Conservation (phyloP, 1,140 invertebrate genomes). For the Conus ventricosus region DNA sequence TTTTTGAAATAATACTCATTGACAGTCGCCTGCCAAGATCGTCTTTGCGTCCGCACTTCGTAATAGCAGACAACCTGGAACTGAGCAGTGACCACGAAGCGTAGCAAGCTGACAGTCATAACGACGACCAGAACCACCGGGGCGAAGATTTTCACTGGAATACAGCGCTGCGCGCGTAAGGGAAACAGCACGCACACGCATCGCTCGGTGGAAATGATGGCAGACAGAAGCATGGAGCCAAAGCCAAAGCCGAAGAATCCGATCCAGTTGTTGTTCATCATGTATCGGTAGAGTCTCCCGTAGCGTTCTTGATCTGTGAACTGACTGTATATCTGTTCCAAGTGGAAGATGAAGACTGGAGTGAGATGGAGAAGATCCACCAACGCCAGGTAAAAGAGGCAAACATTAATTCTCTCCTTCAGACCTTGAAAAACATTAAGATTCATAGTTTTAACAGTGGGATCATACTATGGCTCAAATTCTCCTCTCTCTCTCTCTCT, state of each 20-base stretch:
- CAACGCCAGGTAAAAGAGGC: neutral
- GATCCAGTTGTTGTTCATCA: slow-evolving; percentile 25
- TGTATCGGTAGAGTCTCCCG: neutral
- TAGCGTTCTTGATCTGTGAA: neutral
- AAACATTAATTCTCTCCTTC: slow-evolving; percentile 17
- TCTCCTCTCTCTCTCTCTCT: too few relatives aligned
- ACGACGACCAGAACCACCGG: neutral
- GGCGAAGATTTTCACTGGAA: neutral
- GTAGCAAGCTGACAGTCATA: neutral
- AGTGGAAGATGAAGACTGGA: neutral
- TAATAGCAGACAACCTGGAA: slow-evolving; percentile 10
- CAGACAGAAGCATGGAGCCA: slow-evolving; percentile 14
- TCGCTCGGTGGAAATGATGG: neutral
- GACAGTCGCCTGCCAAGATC: neutral
- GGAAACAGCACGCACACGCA: slow-evolving; percentile 22
- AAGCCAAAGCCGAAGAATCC: slow-evolving; percentile 22
- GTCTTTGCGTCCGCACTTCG: neutral
- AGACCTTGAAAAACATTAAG: neutral
- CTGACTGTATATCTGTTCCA: slow-evolving; percentile 21
- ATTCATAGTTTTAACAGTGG: too few relatives aligned
- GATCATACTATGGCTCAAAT: too few relatives aligned
- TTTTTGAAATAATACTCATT: slow-evolving; percentile 9
- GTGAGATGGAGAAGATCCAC: slow-evolving; percentile 6
- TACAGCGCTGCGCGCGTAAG: neutral
- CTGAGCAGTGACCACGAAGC: slow-evolving; percentile 6